Conservation (phyloP, 2,888 invertebrate species). For the Vannuccia rotundouncinata region DNA sequence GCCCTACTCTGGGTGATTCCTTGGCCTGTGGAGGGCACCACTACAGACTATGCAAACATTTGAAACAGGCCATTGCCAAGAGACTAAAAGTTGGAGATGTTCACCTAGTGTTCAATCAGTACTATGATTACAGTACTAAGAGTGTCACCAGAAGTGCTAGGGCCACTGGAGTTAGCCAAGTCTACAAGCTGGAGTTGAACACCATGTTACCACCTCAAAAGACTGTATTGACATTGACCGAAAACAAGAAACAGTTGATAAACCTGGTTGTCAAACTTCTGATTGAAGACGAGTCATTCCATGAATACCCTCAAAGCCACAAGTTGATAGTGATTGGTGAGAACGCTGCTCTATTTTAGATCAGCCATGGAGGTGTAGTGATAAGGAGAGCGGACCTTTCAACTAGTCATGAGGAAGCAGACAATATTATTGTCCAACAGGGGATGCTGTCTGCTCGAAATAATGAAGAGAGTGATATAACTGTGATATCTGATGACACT, state of each 20-base stretch:
- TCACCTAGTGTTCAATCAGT: slow-evolving; percentile 28
- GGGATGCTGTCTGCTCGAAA: slow-evolving; percentile 13
- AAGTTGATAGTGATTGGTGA: slow-evolving; percentile 20
- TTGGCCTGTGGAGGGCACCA: slow-evolving; percentile 28
- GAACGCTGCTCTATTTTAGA: slow-evolving; percentile 2
- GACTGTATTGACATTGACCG: slow-evolving; percentile 11
- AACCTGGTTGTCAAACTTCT: slow-evolving; percentile 13
- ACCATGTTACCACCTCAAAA: slow-evolving; percentile 28
- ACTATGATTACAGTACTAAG: slow-evolving; percentile 30
- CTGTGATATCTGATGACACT: slow-evolving; percentile 31
- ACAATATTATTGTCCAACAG: slow-evolving; percentile 28
- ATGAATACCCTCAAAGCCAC: slow-evolving; percentile 16
- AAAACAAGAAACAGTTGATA: slow-evolving; percentile 31
- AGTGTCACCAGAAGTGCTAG: slow-evolving; percentile 30
- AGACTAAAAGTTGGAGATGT: slow-evolving; percentile 18
- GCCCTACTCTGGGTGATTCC: slow-evolving; percentile 12
- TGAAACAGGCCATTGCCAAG: slow-evolving; percentile 11
- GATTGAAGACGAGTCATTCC: slow-evolving; percentile 25
- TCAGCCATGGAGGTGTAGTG: slow-evolving; percentile 19
- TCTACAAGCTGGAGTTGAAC: slow-evolving; percentile 25
- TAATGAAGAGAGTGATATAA: slow-evolving; percentile 1
- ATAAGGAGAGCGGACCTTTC: slow-evolving; percentile 13
- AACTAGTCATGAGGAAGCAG: slow-evolving; percentile 27
- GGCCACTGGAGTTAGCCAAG: slow-evolving; percentile 15
- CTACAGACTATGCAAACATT: slow-evolving; percentile 17